These are phyloP conservation scores for Stenoptilia bipunctidactyla DNA, from an alignment of 2,888 invertebrate species.

Conservation along the genomic window DNA sequence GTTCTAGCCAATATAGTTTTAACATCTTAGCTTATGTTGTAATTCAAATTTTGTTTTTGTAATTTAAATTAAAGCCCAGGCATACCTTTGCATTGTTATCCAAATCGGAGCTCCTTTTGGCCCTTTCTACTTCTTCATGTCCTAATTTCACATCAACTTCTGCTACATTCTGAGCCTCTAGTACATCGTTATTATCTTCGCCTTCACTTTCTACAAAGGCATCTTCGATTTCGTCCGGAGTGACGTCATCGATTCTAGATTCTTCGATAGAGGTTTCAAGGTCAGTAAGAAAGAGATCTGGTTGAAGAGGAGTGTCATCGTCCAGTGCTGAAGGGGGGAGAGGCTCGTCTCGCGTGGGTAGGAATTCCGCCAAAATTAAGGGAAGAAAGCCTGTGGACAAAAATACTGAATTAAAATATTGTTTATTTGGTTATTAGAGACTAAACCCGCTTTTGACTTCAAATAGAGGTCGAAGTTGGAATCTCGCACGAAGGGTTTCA, in stretches of 20 bases:
- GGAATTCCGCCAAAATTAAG: conserved; percentile 24
- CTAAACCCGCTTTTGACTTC: no score
- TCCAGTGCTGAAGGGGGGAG: conserved; percentile 17
- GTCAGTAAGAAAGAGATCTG: conserved; percentile 37
- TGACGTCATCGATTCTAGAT: conserved; percentile 25
- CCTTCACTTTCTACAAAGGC: conserved; percentile 5
- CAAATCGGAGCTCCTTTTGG: neutral
- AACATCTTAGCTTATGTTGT: no score
- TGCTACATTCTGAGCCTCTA: conserved; percentile 10
- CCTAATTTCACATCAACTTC: conserved; percentile 2
- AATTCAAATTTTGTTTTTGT: no score
- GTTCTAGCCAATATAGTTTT: no score
- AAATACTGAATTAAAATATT: no score
- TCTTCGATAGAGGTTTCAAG: conserved; percentile 34
- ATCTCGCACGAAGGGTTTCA: no score
- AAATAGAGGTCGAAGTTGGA: no score
- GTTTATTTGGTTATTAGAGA: no score
- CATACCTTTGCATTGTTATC: no score
- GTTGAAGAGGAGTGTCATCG: conserved; percentile 39
- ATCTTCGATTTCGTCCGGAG: conserved; percentile 16
- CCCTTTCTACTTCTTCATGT: conserved; percentile 1
- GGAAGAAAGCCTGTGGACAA: conserved; percentile 35
- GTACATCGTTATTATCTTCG: conserved; percentile 7
- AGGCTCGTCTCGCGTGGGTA: conserved; percentile 13
- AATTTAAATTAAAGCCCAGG: no score